phyloP scores from a whole-genome alignment of 92 coral and sea anemone genomes.

The Paramuricea clavata region DNA sequence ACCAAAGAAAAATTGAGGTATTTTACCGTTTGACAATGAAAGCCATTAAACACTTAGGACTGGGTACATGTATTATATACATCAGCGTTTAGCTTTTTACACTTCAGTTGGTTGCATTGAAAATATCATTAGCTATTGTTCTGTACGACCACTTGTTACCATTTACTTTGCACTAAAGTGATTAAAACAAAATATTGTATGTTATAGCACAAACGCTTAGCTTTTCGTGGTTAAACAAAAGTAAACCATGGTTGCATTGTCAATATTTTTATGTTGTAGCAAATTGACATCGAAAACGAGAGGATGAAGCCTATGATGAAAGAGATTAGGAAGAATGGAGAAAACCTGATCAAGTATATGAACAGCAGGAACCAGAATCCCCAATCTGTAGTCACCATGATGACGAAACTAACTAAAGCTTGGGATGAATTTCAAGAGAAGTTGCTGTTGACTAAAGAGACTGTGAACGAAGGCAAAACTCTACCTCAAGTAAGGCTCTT shows the following conservation, averaged over 20 bases:
- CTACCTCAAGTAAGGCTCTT: constrained; percentile 78
- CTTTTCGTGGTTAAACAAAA: neutral
- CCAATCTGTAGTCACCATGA: constrained; percentile 67
- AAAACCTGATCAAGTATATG: constrained; percentile 2
- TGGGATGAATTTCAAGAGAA: constrained; percentile 85
- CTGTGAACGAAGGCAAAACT: constrained; percentile 75
- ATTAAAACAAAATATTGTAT: too few relatives aligned
- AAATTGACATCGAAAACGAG: constrained; percentile 53
- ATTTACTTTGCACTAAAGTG: too few relatives aligned
- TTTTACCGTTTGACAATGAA: too few relatives aligned
- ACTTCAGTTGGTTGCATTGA: too few relatives aligned
- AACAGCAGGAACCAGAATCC: constrained; percentile 66
- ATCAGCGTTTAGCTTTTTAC: too few relatives aligned
- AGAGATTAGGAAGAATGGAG: constrained; percentile 16
- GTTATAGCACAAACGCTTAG: too few relatives aligned
- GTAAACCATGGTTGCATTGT: neutral
- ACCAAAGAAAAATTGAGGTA: constrained; percentile 37
- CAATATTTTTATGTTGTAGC: constrained; percentile 1
- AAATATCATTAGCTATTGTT: too few relatives aligned
- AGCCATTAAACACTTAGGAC: too few relatives aligned
- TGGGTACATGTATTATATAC: too few relatives aligned
- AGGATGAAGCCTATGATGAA: constrained; percentile 69
- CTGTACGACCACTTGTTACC: too few relatives aligned
- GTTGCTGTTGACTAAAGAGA: constrained; percentile 47
- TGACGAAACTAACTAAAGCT: constrained; percentile 71